phyloP scores from a whole-genome alignment of 2,797 vertebrate genomes.

The Cercopithecus mitis region DNA sequence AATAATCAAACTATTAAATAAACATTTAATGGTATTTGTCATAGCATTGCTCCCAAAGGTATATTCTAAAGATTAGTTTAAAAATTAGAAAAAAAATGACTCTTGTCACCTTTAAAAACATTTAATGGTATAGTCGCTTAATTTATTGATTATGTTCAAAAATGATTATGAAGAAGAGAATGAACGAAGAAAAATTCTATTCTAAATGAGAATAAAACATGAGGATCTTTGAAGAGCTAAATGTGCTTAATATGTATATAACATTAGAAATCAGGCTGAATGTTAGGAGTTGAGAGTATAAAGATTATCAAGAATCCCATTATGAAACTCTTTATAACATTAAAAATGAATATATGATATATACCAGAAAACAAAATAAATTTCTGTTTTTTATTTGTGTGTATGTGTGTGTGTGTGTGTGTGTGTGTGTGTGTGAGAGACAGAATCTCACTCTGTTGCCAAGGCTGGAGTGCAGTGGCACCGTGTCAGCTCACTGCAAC shows the following conservation, averaged over 20 bases:
- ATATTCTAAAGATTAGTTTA: not conserved
- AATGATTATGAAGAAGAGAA: not conserved
- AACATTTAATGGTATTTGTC: not conserved
- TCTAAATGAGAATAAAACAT: not conserved
- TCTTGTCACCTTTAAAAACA: not conserved
- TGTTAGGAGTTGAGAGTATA: not conserved
- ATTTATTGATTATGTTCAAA: not conserved
- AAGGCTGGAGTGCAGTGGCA: no score
- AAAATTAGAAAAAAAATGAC: not conserved
- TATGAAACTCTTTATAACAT: not conserved
- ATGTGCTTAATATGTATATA: not conserved
- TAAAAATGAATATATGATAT: not conserved
- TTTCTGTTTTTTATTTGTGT: no score
- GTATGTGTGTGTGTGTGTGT: no score
- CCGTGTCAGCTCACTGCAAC: no score
- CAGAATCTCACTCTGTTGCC: no score
- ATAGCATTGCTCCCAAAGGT: not conserved
- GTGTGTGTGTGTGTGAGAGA: no score
- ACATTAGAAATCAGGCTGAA: not conserved
- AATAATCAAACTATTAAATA: not conserved
- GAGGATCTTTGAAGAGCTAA: not conserved
- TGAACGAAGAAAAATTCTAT: not conserved
- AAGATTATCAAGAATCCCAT: not conserved
- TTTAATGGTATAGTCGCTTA: not conserved
- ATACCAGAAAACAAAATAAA: not conserved